Evolutionary conservation across 23 tunicate species (phyloP).

Genomic region (Oikopleura vanhoeffeni): DNA sequence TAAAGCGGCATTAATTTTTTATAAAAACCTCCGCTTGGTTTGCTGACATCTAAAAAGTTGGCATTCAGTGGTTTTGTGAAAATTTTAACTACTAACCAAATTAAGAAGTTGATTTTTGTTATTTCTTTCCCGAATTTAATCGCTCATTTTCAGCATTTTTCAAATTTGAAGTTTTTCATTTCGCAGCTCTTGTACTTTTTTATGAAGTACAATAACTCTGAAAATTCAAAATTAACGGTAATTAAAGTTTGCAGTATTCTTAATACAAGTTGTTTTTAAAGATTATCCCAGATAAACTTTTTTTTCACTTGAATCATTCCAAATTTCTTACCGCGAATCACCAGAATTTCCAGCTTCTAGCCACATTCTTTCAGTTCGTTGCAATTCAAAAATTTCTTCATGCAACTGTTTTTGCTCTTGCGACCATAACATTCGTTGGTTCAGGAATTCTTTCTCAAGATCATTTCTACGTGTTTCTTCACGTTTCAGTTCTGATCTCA

Average conservation of each 20-base stretch:
- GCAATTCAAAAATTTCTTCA: not conserved
- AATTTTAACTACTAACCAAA: no score
- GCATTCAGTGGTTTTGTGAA: no score
- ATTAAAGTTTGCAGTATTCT: no score
- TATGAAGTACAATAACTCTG: no score
- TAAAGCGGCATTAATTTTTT: no score
- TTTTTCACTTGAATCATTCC: no score
- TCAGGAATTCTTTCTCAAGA: not conserved
- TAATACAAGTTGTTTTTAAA: no score
- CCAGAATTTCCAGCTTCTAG: not conserved
- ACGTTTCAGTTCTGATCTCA: not conserved
- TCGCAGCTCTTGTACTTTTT: slow-evolving; percentile 10
- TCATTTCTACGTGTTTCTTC: not conserved
- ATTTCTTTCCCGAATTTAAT: not conserved
- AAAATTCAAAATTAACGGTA: no score
- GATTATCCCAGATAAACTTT: no score
- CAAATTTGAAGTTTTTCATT: not conserved
- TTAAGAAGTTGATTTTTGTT: not conserved
- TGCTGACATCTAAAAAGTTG: no score
- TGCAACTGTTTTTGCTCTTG: not conserved
- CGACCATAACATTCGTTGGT: not conserved
- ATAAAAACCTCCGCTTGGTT: no score
- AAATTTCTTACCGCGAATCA: not conserved
- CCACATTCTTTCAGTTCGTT: not conserved
- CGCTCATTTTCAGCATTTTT: not conserved